Evolutionary conservation across 2,113 vertebrate genomes (phyloP).

Genomic region (western clawed frog (Xenopus tropicalis)): UCB_Xtro_10.0 CM004444.2:118378001-118378500

Average conservation of each 20-base stretch:
- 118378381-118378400: not conserved
- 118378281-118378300: not conserved
- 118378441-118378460: not conserved
- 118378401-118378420: constrained; percentile 8
- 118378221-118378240: not conserved
- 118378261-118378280: constrained; percentile 2
- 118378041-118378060: no score
- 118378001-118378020: no score
- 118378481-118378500: not conserved
- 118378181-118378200: no score
- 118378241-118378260: constrained; percentile 6
- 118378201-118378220: no score
- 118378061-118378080: no score
- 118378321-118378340: constrained; percentile 9
- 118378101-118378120: no score
- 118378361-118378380: not conserved
- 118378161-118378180: no score
- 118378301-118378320: not conserved
- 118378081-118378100: no score
- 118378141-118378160: no score
- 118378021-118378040: no score
- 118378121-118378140: no score
- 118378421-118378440: constrained; percentile 14
- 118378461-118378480: not conserved
- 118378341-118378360: constrained; percentile 7